Evolutionary conservation across 1,140 invertebrate species (phyloP), one percentile per base, ranked within the genome.

Genomic region (Listronotus oregonensis): DNA sequence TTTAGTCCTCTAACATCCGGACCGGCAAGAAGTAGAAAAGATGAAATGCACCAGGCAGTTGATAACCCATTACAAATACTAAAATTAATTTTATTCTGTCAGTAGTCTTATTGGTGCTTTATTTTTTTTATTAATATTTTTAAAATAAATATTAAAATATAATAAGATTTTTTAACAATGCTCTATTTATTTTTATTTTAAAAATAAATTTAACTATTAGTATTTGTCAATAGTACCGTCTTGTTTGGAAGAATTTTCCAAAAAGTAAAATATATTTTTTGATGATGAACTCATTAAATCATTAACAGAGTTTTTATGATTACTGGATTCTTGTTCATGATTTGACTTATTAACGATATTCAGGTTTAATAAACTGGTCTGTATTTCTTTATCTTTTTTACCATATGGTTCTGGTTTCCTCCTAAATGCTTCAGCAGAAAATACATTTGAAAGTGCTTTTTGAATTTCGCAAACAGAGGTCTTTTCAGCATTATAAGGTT

Each of bases 241-340:
- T 46, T 14, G 8, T 18, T 46, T 12, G 1, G 4, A 46, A 15
- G 14, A n/a, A 46, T 46, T 17, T 1, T 27, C 50, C n/a, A 52
- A 52, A 31, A 52, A 52, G 18, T 52, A 52, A 27, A 52, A 52
- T 52, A 52, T 52, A 52, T 52, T 37, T 27, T 17, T 52, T 2
- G 50, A 52, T 52, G 21, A 32, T 7, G 21, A 11, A 21, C n/a
- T 14, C 7, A 5, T 17, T 12, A 52, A 10, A 10, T 52, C 9
- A 10, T 32, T 12, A 21, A 14, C 8, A 9, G 27, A 14, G 10
- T 2, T 14, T 21, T 52, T 21, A 8, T 1, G 2, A 21, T 14
- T 32, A 27, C 14, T 52, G 14, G n/a, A 0, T 32, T 32, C 27
- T 37, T 37, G 8, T 9, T 37, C 11, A 10, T 4, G 11, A 37